Conservation (phyloP, 1,140 invertebrate species). For the Temnothorax longispinosus region DNA sequence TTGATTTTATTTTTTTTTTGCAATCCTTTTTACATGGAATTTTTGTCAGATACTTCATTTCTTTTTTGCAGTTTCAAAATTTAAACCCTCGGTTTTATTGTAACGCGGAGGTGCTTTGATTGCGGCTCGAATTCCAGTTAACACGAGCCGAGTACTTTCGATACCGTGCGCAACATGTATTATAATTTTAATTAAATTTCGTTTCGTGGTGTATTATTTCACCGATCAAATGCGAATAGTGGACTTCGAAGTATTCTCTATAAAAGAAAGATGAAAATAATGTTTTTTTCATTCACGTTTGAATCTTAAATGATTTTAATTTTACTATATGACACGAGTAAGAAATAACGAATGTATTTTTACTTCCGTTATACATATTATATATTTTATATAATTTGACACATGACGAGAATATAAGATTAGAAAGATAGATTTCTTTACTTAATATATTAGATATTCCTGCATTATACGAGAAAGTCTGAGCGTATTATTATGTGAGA, state of each 20-base stretch:
- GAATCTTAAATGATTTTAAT: background rate
- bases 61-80: background rate
- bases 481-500: constrained; percentile 1
- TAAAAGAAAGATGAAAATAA: background rate
- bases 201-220: constrained; percentile 25
- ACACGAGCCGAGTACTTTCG: constrained; percentile 11
- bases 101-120: constrained; percentile 14
- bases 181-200: constrained; percentile 48
- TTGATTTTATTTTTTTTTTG: constrained; percentile 25
- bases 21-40: constrained; percentile 2
- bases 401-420: background rate
- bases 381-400: background rate
- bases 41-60: background rate
- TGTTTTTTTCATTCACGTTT: background rate
- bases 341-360: background rate
- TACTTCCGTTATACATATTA: background rate
- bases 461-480: background rate
- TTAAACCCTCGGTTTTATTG: constrained; percentile 12
- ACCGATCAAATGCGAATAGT: constrained; percentile 1
- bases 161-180: constrained; percentile 6
- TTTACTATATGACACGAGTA: background rate
- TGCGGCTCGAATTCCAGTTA: constrained; percentile 37
- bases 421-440: background rate
- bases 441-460: background rate
- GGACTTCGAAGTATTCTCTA: background rate